These are phyloP conservation scores for Threskiornis aethiopicus DNA, from an alignment of 2,797 vertebrate species.

Conservation along the genomic window DNA sequence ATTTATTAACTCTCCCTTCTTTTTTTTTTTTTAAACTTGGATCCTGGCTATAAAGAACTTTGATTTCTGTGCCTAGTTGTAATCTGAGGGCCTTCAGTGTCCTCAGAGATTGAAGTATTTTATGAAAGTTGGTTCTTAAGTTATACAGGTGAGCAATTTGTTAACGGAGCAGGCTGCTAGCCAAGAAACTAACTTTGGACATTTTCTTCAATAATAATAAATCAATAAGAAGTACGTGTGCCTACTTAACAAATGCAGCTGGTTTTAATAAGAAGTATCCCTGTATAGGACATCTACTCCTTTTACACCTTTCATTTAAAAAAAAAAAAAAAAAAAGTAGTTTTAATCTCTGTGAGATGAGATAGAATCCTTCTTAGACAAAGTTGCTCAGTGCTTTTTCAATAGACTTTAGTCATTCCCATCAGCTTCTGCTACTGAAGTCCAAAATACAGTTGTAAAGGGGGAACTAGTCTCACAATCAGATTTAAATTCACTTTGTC, in stretches of 20 bases:
- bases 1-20: neutral
- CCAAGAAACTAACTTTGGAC: neutral
- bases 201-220: slow-evolving; percentile 7
- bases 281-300: neutral
- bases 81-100: neutral
- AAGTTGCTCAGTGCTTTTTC: neutral
- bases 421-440: neutral
- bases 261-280: neutral
- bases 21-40: neutral
- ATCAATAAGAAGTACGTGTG: neutral
- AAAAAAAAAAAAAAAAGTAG: neutral
- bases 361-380: neutral
- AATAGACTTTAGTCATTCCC: neutral
- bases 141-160: neutral
- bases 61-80: neutral
- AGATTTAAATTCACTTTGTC: neutral
- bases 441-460: neutral
- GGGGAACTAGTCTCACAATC: neutral
- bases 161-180: neutral
- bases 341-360: neutral
- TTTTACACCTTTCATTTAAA: neutral
- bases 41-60: neutral
- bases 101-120: neutral
- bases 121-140: neutral
- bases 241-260: neutral